These are phyloP conservation scores for Ascidia mentula DNA, from an alignment of 23 tunicate genomes.

Conservation along the genomic window DNA sequence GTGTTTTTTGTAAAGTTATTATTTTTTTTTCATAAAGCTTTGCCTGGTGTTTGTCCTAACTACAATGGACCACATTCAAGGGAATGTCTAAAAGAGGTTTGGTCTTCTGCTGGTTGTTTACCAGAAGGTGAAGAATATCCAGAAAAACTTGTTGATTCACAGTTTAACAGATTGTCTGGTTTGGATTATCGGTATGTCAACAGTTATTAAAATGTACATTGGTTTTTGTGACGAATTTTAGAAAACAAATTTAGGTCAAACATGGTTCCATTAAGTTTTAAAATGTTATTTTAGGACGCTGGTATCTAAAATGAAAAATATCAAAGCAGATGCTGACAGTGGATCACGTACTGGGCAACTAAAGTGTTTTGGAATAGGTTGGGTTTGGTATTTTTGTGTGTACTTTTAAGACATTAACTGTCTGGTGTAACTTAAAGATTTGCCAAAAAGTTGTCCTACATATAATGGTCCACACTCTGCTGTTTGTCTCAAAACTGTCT, in stretches of 20 bases:
- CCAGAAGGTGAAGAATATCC: neutral
- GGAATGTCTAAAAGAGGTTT: neutral
- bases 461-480: too few species aligned
- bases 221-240: too few species aligned
- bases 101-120: neutral
- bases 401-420: neutral
- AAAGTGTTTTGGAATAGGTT: neutral
- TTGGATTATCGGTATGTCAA: neutral
- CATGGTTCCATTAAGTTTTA: too few species aligned
- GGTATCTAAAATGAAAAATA: neutral
- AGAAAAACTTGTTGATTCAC: neutral
- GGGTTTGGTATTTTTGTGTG: neutral
- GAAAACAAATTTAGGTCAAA: too few species aligned
- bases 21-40: too few species aligned
- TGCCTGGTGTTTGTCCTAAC: neutral
- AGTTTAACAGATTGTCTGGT: neutral
- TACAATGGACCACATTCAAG: neutral
- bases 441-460: too few species aligned
- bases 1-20: too few species aligned
- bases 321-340: neutral
- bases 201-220: too few species aligned
- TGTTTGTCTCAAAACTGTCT: too few species aligned
- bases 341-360: slow-evolving; percentile 13
- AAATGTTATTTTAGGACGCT: slow-evolving; percentile 21
- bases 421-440: too few species aligned